Evolutionary conservation across 2,888 invertebrate genomes (phyloP), one percentile per base, ranked within the genome.

Genomic region (Pyrrhosoma nymphula): DNA sequence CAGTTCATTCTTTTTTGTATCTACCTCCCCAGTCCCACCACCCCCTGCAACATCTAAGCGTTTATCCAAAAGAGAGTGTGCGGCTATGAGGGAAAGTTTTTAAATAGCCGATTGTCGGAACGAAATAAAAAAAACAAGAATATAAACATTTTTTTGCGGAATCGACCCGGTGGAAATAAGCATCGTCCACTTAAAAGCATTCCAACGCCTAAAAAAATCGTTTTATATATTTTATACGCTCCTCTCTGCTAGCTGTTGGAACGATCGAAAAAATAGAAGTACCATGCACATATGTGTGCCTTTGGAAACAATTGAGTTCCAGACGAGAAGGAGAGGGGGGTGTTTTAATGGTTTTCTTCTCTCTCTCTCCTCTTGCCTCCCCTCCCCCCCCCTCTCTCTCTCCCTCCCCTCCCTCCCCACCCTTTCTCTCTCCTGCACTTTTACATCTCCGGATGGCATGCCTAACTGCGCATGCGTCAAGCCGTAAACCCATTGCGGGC

Each of bases 401-500:
- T 60, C 16, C 60, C 6, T 12, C 18, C 60, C 18, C 16, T 60
- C 18, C 16, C 12, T 8, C 60, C 20, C 60, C 60, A 3, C 26
- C 16, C 35, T 16, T 0, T 35, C 16, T 35, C 4, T n/a, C 16
- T 30, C 35, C 82, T 35, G 26, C 35, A 82, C 30, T 82, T 82
- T 82, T 35, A 82, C 30, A 35, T 82, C 82, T 82, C 35, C 82
- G 30, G 82, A 16, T 18, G 82, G 82, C 82, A 82, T 82, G 82
- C 35, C 60, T 35, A 82, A 82, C 35, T 60, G 82, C 82, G 82
- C 82, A 82, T 82, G 82, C 82, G 82, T 26, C 30, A 35, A 14
- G 82, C 35, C 82, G 82, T 82, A 82, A 82, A 82, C 82, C 82
- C 82, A 82, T 82, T 82, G 82, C 82, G 82, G 82, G 35, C 82